Conservation (phyloP, 2,797 vertebrate genomes). For the Eurystomus glaucurus region DNA sequence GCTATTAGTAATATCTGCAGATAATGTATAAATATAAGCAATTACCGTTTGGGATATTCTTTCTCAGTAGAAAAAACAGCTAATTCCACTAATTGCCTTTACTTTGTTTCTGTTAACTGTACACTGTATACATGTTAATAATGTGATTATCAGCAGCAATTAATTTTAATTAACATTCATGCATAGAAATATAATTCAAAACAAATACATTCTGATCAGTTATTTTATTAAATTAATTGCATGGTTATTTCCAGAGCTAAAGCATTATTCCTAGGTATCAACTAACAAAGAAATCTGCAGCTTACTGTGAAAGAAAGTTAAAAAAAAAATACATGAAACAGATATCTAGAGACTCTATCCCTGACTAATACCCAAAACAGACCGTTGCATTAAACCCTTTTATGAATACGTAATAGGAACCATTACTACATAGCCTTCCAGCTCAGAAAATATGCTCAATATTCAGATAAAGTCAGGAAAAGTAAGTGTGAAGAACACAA, state of each 20-base stretch:
- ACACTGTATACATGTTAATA: slow-evolving; percentile 75
- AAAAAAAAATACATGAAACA: not conserved
- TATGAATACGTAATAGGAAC: not conserved
- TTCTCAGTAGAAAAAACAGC: slow-evolving; percentile 50
- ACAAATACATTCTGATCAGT: slow-evolving; percentile 56
- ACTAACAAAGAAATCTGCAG: not conserved
- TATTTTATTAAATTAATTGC: slow-evolving; percentile 39
- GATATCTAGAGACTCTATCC: not conserved
- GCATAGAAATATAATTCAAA: slow-evolving; percentile 51
- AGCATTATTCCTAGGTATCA: not conserved
- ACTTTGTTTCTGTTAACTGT: slow-evolving; percentile 68
- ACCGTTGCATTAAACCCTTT: not conserved
- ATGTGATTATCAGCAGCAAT: slow-evolving; percentile 68
- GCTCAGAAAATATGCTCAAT: not conserved
- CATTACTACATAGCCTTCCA: not conserved
- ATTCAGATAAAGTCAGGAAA: not conserved
- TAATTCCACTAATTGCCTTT: slow-evolving; percentile 77
- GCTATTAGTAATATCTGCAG: slow-evolving; percentile 71
- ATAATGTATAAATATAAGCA: slow-evolving; percentile 64
- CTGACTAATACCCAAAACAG: not conserved
- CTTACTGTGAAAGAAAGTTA: not conserved
- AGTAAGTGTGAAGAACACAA: not conserved
- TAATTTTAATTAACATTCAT: slow-evolving; percentile 75
- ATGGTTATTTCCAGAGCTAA: slow-evolving; percentile 20
- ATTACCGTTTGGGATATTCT: slow-evolving; percentile 62